Percentiles rank a stretch among this genome's conserved stretches.
phyloP scores from a whole-genome alignment of 2,113 vertebrate genomes.

The Manacus vitellinus region DNA sequence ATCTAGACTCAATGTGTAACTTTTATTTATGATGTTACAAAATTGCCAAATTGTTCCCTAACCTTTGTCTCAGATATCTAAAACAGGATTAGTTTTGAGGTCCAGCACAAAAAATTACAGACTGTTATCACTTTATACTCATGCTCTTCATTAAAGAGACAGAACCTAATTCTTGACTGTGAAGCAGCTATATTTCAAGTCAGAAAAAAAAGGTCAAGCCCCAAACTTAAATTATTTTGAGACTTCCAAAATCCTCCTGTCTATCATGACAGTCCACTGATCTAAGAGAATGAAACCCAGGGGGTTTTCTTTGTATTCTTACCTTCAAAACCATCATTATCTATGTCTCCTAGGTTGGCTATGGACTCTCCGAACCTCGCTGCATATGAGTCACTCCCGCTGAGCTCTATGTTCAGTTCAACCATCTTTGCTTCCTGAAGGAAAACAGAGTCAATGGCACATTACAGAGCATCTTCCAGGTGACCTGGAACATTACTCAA shows the following conservation, averaged over 20 bases:
- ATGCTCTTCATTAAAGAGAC: background rate
- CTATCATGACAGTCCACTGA: background rate
- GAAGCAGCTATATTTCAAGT: background rate
- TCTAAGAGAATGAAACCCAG: background rate
- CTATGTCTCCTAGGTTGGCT: conserved; percentile 90
- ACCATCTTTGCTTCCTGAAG: conserved; percentile 79
- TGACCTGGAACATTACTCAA: background rate
- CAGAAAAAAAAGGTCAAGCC: background rate
- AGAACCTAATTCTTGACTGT: background rate
- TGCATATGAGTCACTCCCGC: conserved; percentile 84
- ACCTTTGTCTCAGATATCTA: background rate
- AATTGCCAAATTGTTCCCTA: background rate
- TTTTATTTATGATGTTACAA: background rate
- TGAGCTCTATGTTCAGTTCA: conserved; percentile 81
- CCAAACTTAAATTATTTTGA: background rate
- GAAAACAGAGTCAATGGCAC: background rate
- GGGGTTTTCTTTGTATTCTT: background rate
- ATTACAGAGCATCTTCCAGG: background rate
- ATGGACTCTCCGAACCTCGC: conserved; percentile 94
- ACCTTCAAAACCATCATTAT: conserved; percentile 94
- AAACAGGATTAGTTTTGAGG: background rate
- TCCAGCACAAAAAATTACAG: background rate
- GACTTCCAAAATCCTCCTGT: background rate
- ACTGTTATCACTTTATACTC: background rate
- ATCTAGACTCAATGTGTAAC: background rate